Conservation (phyloP, 2,113 vertebrate species). For the Sitta europaea region DNA sequence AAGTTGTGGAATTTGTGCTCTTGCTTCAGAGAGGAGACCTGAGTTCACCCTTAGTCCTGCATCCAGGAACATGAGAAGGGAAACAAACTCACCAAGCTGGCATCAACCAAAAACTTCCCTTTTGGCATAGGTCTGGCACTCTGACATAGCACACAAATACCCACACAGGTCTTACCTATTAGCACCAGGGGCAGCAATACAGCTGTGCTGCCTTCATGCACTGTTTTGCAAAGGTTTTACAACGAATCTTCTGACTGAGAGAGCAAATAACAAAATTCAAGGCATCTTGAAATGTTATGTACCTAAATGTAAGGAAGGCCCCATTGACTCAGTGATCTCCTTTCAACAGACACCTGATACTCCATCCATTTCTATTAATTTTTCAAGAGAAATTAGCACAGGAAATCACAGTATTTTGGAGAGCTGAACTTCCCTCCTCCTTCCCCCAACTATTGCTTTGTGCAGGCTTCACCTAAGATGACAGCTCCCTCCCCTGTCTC, state of each 20-base stretch:
- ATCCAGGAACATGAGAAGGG: not conserved
- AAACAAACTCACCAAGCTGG: not conserved
- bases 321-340: not conserved
- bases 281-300: not conserved
- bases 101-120: not conserved
- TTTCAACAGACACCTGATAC: not conserved
- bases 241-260: not conserved
- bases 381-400: not conserved
- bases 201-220: not conserved
- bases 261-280: not conserved
- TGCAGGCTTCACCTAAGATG: constrained; percentile 12
- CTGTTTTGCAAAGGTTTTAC: not conserved
- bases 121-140: not conserved
- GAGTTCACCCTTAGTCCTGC: not conserved
- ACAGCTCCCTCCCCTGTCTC: constrained; percentile 14
- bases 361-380: not conserved
- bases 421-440: not conserved
- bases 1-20: not conserved
- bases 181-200: not conserved
- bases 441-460: not conserved
- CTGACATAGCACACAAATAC: not conserved
- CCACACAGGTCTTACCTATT: not conserved
- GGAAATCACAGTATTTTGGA: not conserved
- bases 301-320: not conserved
- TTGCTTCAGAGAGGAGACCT: not conserved